Conservation (phyloP, 2,888 invertebrate genomes). For the Lepetodrilus schrolli region DNA sequence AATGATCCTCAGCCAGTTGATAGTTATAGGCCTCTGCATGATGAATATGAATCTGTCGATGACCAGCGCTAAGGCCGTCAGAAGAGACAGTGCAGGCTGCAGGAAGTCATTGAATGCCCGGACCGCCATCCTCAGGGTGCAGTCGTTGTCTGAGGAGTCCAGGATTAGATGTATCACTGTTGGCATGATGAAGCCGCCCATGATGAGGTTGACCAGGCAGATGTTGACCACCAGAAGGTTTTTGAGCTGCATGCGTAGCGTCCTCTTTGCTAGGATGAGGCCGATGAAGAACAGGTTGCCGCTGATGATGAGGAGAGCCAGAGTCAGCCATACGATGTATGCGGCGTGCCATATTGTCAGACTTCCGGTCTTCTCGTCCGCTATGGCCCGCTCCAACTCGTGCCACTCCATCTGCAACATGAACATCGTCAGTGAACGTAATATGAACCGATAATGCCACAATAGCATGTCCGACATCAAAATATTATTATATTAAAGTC, state of each 20-base stretch:
- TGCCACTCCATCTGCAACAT: slow-evolving; percentile 26
- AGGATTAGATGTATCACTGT: slow-evolving; percentile 44
- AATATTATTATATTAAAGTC: no score
- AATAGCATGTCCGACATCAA: background rate
- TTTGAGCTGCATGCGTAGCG: slow-evolving; percentile 38
- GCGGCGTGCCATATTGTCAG: slow-evolving; percentile 42
- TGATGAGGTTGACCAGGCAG: slow-evolving; percentile 39
- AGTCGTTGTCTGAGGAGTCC: slow-evolving; percentile 29
- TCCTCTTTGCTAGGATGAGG: slow-evolving; percentile 38
- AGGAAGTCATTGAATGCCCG: background rate
- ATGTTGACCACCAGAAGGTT: slow-evolving; percentile 43
- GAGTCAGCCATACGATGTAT: slow-evolving; percentile 41
- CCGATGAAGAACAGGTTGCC: slow-evolving; percentile 41
- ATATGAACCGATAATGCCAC: no score
- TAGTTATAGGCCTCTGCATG: slow-evolving; percentile 37
- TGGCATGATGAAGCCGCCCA: slow-evolving; percentile 45
- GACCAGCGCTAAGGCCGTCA: slow-evolving; percentile 37
- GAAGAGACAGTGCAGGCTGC: slow-evolving; percentile 35
- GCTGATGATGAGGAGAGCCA: slow-evolving; percentile 40
- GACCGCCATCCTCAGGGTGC: slow-evolving; percentile 36
- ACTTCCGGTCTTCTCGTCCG: slow-evolving; percentile 24
- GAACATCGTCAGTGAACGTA: no score
- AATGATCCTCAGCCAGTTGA: slow-evolving; percentile 29
- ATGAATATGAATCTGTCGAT: slow-evolving; percentile 43
- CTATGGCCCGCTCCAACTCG: slow-evolving; percentile 21